phyloP scores from a whole-genome alignment of 2,888 invertebrate genomes.

The Ernsta delagoae region DNA sequence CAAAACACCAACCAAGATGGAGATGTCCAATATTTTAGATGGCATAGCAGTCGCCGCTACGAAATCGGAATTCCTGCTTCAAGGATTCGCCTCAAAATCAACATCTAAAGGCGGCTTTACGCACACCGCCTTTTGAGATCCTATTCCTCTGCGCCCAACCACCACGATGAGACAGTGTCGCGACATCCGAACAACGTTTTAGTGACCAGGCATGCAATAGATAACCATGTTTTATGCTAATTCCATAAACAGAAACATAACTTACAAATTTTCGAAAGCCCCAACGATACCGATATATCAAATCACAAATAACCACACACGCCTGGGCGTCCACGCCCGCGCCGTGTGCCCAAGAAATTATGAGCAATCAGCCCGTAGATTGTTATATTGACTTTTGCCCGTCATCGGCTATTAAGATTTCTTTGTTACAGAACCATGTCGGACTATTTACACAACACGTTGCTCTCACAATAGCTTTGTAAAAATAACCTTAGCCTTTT shows the following conservation, averaged over 20 bases:
- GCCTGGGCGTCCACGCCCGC: constrained; percentile 45
- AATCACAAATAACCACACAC: constrained; percentile 58
- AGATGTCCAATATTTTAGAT: constrained; percentile 85
- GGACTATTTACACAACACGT: constrained; percentile 84
- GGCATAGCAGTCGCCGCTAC: constrained; percentile 83
- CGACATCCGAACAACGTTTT: constrained; percentile 73
- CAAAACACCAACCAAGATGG: constrained; percentile 81
- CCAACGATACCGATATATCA: constrained; percentile 52
- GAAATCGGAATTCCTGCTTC: constrained; percentile 78
- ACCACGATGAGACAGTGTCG: constrained; percentile 67
- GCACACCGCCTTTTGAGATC: constrained; percentile 50
- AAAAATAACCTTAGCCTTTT: constrained; percentile 73
- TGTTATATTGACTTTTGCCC: constrained; percentile 81
- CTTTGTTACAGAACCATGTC: constrained; percentile 84
- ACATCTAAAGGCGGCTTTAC: constrained; percentile 30
- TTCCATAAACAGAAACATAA: constrained; percentile 75
- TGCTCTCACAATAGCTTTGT: constrained; percentile 73
- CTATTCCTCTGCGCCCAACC: constrained; percentile 53
- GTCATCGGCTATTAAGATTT: constrained; percentile 84
- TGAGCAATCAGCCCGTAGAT: constrained; percentile 80
- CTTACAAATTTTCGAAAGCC: constrained; percentile 77
- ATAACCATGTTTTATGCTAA: constrained; percentile 81
- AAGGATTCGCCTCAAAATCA: constrained; percentile 58
- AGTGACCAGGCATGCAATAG: constrained; percentile 80
- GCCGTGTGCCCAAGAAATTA: constrained; percentile 66